Percentiles rank a stretch among this genome's conserved stretches.
These are phyloP conservation scores for Metalampra italica DNA, from an alignment of 2,888 invertebrate species.

Conservation along the genomic window DNA sequence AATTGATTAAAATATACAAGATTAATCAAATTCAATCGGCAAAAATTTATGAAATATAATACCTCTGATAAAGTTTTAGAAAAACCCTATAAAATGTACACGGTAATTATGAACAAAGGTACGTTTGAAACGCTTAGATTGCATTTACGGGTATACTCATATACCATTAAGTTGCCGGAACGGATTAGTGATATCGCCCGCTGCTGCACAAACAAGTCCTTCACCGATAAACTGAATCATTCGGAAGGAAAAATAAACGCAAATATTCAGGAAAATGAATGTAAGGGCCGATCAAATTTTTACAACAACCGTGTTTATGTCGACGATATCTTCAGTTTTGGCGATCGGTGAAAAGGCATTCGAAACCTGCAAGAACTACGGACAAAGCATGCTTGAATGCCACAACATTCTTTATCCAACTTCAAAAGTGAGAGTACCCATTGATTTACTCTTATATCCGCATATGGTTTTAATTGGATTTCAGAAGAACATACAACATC, in stretches of 20 bases:
- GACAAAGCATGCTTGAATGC: conserved; percentile 62
- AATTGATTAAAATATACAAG: no score
- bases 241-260: neutral
- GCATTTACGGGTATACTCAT: conserved; percentile 6
- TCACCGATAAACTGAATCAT: neutral
- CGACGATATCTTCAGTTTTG: neutral
- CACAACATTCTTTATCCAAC: conserved; percentile 55
- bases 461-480: conserved; percentile 81
- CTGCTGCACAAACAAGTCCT: neutral
- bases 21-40: no score
- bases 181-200: conserved; percentile 19
- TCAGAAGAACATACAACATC: conserved; percentile 16
- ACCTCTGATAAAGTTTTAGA: neutral
- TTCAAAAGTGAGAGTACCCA: conserved; percentile 54
- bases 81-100: neutral
- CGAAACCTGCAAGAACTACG: conserved; percentile 55
- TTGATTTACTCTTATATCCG: conserved; percentile 76
- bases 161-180: conserved; percentile 12
- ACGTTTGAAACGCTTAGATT: conserved; percentile 16
- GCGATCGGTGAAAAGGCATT: conserved; percentile 43
- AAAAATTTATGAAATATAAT: no score
- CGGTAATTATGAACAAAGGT: conserved; percentile 1
- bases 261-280: neutral
- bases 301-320: neutral
- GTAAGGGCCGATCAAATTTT: neutral